Evolutionary conservation across 2,113 vertebrate species (phyloP).

Genomic region (Amazona guildingii): DNA sequence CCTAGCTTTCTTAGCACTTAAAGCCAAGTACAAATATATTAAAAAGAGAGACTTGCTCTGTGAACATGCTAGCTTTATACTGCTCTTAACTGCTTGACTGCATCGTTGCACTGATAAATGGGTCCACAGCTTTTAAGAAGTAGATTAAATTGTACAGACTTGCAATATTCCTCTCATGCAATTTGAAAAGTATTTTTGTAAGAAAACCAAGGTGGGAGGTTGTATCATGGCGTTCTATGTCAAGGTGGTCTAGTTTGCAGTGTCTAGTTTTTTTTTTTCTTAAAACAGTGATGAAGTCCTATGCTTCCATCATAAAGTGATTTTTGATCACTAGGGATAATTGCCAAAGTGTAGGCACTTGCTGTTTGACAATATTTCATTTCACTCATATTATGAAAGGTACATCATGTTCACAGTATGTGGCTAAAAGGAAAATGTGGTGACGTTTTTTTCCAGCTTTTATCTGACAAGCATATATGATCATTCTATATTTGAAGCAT

Average conservation of each 20-base stretch:
- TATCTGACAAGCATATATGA: slow-evolving; percentile 93
- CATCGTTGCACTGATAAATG: background rate
- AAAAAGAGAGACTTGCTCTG: background rate
- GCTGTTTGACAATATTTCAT: slow-evolving; percentile 31
- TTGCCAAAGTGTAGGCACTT: slow-evolving; percentile 23
- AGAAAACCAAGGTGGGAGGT: background rate
- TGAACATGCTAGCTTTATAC: background rate
- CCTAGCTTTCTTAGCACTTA: background rate
- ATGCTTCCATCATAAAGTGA: background rate
- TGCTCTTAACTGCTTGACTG: background rate
- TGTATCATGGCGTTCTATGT: background rate
- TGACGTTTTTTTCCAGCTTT: slow-evolving; percentile 80
- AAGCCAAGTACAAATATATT: background rate
- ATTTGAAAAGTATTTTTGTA: background rate
- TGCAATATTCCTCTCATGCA: background rate
- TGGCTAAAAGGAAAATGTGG: slow-evolving; percentile 60
- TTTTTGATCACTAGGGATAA: background rate
- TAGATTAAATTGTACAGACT: background rate
- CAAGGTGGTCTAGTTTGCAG: background rate
- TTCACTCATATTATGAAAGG: slow-evolving; percentile 49
- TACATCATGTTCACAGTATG: slow-evolving; percentile 38
- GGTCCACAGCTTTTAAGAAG: background rate
- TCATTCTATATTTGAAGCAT: slow-evolving; percentile 92
- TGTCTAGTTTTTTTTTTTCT: background rate
- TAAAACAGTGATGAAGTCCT: background rate